Evolutionary conservation across 2,113 vertebrate species (phyloP), one percentile per base, ranked within the genome.

Genomic region (Equus przewalskii): DNA sequence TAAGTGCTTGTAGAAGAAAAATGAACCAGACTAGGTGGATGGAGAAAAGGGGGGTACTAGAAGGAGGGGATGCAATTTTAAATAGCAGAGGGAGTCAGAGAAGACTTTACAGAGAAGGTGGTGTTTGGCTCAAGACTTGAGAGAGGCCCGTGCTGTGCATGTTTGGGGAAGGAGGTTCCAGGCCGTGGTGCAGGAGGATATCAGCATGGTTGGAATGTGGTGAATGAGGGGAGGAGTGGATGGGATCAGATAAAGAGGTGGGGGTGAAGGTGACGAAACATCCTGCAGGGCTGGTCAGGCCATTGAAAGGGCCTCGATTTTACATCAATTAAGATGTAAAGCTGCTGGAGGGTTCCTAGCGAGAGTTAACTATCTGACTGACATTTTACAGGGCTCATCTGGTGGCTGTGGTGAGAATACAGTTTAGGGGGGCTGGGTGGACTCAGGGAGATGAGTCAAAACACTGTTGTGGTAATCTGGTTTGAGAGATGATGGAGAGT

Each of bases 21-120:
- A 7, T 1, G 21, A 56, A 46, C 56, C 44, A 7, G 92, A 60
- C 22, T 13, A 1, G 22, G n/a, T 78, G 69, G 28, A 10, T 67
- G 65, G 69, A 1, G 21, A 6, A 2, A 0, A 22, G 7, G 9
- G 21, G 51, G 1, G 3, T 12, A 24, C 28, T 19, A 6, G 8
- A 41, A 60, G 64, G 69, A 65, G 41, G 51, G 26, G 6, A 14
- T 76, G 15, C 5, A 6, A 73, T 69, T 83, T 82, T 65, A 60
- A 62, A 51, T 4, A 1, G 16, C 36, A 0, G 6, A 3, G 46
- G 21, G 18, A 6, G 33, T 54, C 94, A 56, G 82, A 70, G 41
- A 41, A 89, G 62, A 49, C 36, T 36, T 65, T 49, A 12, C 65
- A 84, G 80, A 33, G 64, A 51, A 82, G 56, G 41, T 22, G 49